Base-by-base conservation (phyloP, 2,113 vertebrate species). In the Bubo blakistoni region DNA sequence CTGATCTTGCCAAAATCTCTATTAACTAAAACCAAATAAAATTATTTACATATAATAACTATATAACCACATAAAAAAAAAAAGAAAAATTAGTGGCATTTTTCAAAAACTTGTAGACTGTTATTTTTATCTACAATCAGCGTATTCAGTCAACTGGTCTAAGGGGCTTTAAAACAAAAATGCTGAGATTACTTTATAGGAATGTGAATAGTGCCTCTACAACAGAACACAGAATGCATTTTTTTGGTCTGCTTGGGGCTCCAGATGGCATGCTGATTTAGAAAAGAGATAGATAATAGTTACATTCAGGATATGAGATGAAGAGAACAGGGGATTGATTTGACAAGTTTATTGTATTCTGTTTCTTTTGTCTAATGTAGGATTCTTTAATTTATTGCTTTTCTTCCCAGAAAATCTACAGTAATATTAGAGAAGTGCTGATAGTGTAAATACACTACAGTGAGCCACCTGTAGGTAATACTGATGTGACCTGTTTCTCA, bases 401-500 rank as follows among this genome's bases (percentile, higher is more conserved):
- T 93, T 94, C 62, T 80, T 92, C 62, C 66, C 81, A 92, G 84
- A 86, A 94, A 77, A 86, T 57, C 85, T 47, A 22, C 4, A 59
- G 90, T 77, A 95, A 96, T 92, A 86, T 96, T 96, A 97, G 91
- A 89, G 63, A 82, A 93, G 59, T 88, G 76, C 78, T 95, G 86
- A 96, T 96, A 91, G 78, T 92, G 38, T 40, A 94, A 94, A 91
- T 67, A 90, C 74, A 58, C 59, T 62, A 67, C 82, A 88, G 95
- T 80, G 90, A 97, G 73, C 61, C 92, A 94, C 94, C 88, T 96
- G 93, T 61, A 94, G 86, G 78, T 88, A 91, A 96, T 17, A 67
- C 46, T 57, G 90, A 88, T 79, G 70, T 87, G 78, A 54, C 66
- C 94, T 86, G 58, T 65, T 98, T 98, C 96, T 97, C 97, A 97